phyloP scores from a whole-genome alignment of 2,888 invertebrate species.

The Leptinotarsa tumamoca region DNA sequence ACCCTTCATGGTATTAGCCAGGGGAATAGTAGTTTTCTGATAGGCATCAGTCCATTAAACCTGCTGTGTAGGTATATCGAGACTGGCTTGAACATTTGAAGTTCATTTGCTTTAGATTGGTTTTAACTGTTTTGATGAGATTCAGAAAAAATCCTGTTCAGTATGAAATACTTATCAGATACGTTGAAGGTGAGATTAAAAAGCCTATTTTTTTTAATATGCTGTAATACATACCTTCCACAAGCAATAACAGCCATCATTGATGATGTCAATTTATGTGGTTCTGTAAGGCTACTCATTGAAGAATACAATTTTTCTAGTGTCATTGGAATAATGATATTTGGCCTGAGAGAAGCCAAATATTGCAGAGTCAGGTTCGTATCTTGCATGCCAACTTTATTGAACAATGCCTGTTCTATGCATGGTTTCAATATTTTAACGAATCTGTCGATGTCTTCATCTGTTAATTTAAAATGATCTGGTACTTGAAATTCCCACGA shows the following conservation, averaged over 20 bases:
- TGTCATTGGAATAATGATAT: constrained; percentile 84
- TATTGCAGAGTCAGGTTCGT: constrained; percentile 78
- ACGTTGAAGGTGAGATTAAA: too few species aligned
- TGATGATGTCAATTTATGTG: constrained; percentile 82
- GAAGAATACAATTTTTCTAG: constrained; percentile 84
- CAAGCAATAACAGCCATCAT: constrained; percentile 79
- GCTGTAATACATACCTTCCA: constrained; percentile 66
- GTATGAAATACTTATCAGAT: too few species aligned
- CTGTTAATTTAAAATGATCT: constrained; percentile 77
- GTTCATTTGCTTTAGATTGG: too few species aligned
- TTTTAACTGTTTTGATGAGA: too few species aligned
- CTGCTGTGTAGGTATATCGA: too few species aligned
- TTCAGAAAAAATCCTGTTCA: too few species aligned
- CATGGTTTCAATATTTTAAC: constrained; percentile 81
- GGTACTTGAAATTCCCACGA: constrained; percentile 80
- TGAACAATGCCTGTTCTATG: constrained; percentile 82
- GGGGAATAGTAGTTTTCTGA: too few species aligned
- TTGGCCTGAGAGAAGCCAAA: constrained; percentile 83
- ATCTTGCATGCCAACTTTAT: constrained; percentile 71
- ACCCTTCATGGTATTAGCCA: too few species aligned
- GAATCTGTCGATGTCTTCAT: constrained; percentile 84
- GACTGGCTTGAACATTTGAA: too few species aligned
- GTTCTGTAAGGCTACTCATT: constrained; percentile 88
- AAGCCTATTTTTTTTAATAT: too few species aligned
- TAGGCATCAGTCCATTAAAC: too few species aligned